Evolutionary conservation across 2,113 vertebrate genomes (phyloP), one percentile per base, ranked within the genome.

Genomic region (Halichoerus grypus): DNA sequence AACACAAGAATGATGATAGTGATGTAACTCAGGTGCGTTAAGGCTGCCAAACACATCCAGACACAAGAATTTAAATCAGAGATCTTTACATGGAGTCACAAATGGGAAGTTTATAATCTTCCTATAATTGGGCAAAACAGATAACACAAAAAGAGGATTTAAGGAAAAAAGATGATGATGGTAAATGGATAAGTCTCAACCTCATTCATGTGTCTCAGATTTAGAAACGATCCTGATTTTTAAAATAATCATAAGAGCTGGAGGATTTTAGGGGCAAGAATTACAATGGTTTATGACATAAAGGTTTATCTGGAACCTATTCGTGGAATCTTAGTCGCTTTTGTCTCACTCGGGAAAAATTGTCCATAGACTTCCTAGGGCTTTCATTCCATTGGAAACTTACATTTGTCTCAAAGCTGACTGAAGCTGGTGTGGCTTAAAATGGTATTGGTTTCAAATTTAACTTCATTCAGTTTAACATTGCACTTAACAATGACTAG

Each of bases 401-500:
- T 80, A 86, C 55, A 94, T 71, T 71, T 85, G 88, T 94, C 28
- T 97, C 89, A 97, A 97, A 98, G 69, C 18, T 72, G 77, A 97
- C 39, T 77, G 88, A 97, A 98, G 94, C 51, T 53, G 55, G 95
- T 39, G 82, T 69, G 59, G n/a, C 77, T 98, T 90, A 69, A 94
- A 91, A 59, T 74, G 90, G 83, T 95, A 76, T 91, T 63, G 65
- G 15, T 83, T 28, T 84, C 63, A 95, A 26, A 88, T 82, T 2
- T 92, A 72, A 87, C 39, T 88, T 88, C 76, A 88, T 95, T 95
- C 91, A 81, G 42, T n/a, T 82, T 53, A 95, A 86, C 4, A 59
- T 80, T 97, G 87, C 59, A 91, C 94, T 98, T 88, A 94, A 90
- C 89, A 98, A 95, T 49, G 95, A 95, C 69, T 87, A 91, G 76